Percentiles rank a stretch among this genome's conserved stretches.
These are phyloP conservation scores for Odocoileus virginianus DNA, from an alignment of 2,113 vertebrate species.

Conservation along the genomic window DNA sequence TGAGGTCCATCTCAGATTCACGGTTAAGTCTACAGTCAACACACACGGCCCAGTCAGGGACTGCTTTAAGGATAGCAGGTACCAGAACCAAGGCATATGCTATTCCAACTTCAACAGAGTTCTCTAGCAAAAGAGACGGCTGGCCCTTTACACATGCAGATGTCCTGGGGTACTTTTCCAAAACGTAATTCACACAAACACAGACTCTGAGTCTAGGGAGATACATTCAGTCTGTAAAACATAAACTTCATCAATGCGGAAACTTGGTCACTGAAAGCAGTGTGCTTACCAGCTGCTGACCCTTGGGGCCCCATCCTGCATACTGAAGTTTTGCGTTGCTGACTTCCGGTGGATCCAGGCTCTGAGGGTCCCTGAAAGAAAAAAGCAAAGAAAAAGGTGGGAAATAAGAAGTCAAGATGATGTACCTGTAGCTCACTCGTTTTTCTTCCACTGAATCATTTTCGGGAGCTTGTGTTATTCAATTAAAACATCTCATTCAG, in stretches of 20 bases:
- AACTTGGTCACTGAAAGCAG: accelerated
- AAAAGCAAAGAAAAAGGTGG: constrained; percentile 57
- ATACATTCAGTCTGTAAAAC: neutral
- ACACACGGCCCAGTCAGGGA: accelerated
- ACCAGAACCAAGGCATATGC: accelerated
- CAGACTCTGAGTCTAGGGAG: neutral
- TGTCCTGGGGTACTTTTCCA: too few species aligned
- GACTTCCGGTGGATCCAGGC: constrained; percentile 95
- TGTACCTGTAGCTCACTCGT: neutral
- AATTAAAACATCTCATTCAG: neutral
- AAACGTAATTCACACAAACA: neutral
- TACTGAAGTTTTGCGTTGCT: constrained; percentile 94
- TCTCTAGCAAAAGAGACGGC: neutral
- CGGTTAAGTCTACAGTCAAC: accelerated
- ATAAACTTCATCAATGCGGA: accelerated
- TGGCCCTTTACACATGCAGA: neutral
- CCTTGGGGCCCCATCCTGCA: constrained; percentile 95
- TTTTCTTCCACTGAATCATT: accelerated
- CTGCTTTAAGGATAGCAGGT: accelerated
- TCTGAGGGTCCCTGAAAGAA: constrained; percentile 90
- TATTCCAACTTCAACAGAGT: too few species aligned
- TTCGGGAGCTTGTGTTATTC: neutral
- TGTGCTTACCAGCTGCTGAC: constrained; percentile 95
- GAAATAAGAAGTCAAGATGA: neutral
- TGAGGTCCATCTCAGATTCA: neutral